A percentile compares a stretch with the other conserved stretches of the same genome.
Conservation (phyloP, 2,888 invertebrate genomes). For the Lycaena phlaeas region DNA sequence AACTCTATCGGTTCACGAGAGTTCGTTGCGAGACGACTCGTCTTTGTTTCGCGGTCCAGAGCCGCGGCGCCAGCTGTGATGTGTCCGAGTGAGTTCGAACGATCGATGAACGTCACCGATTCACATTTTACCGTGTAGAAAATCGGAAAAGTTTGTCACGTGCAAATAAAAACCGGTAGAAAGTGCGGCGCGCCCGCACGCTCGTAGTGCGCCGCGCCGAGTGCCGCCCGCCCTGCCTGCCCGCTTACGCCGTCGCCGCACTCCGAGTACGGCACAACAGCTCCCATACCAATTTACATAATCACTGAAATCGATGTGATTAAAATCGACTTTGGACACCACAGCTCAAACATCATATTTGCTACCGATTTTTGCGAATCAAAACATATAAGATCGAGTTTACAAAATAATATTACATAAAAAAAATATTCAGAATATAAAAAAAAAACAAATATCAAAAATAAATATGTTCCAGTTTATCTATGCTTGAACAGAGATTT, state of each 20-base stretch:
- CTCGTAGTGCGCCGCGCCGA: conserved; percentile 65
- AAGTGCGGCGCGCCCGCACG: conserved; percentile 68
- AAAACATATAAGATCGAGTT: too few relatives aligned
- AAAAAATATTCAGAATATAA: too few relatives aligned
- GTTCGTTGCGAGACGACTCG: too few relatives aligned
- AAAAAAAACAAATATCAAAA: too few relatives aligned
- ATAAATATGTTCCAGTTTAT: too few relatives aligned
- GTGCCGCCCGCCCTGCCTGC: conserved; percentile 62
- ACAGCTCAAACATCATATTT: not conserved
- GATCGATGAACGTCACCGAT: conserved; percentile 70
- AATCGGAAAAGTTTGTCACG: conserved; percentile 71
- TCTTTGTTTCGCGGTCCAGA: conserved; percentile 61
- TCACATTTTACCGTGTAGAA: conserved; percentile 67
- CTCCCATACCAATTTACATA: conserved; percentile 36
- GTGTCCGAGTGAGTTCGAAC: conserved; percentile 50
- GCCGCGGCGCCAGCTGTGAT: conserved; percentile 60
- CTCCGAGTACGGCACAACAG: conserved; percentile 23
- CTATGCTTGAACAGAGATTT: conserved; percentile 33
- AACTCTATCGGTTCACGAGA: conserved; percentile 38
- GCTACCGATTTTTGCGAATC: not conserved
- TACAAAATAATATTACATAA: too few relatives aligned
- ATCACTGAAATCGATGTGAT: conserved; percentile 36
- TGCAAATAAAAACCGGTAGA: conserved; percentile 45
- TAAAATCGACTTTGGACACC: conserved; percentile 13
- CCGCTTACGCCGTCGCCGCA: conserved; percentile 29